Conservation (phyloP, 2,797 vertebrate species). For the Ctenosaura bakeri region DNA sequence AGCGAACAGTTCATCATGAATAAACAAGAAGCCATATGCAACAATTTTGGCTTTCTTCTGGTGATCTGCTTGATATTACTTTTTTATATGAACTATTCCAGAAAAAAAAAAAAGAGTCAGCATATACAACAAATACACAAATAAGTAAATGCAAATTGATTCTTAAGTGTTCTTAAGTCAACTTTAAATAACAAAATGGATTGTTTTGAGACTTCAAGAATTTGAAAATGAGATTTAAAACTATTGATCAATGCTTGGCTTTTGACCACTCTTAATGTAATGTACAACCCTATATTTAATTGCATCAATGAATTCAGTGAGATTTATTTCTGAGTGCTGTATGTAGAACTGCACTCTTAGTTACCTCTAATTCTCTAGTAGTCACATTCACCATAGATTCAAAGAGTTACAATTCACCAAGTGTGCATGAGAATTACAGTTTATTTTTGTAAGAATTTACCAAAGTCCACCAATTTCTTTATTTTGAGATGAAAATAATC, state of each 20-base stretch:
- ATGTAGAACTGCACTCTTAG: background rate
- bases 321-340: background rate
- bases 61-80: background rate
- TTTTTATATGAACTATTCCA: background rate
- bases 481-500: too few species aligned
- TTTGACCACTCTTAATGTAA: background rate
- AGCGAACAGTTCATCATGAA: background rate
- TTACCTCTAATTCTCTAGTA: background rate
- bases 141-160: background rate
- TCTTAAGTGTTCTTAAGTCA: background rate
- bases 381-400: background rate
- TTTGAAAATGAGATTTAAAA: background rate
- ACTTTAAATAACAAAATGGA: background rate
- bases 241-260: background rate
- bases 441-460: background rate
- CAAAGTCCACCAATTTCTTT: too few species aligned
- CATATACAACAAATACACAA: background rate
- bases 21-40: conserved; percentile 2
- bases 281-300: background rate
- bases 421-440: background rate
- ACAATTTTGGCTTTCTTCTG: conserved; percentile 6
- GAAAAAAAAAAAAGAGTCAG: background rate
- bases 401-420: background rate
- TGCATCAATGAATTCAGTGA: background rate
- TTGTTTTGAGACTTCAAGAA: background rate